Evolutionary conservation across 2,113 vertebrate genomes (phyloP), one percentile per base, ranked within the genome.

Genomic region (Lophotis ruficrista): DNA sequence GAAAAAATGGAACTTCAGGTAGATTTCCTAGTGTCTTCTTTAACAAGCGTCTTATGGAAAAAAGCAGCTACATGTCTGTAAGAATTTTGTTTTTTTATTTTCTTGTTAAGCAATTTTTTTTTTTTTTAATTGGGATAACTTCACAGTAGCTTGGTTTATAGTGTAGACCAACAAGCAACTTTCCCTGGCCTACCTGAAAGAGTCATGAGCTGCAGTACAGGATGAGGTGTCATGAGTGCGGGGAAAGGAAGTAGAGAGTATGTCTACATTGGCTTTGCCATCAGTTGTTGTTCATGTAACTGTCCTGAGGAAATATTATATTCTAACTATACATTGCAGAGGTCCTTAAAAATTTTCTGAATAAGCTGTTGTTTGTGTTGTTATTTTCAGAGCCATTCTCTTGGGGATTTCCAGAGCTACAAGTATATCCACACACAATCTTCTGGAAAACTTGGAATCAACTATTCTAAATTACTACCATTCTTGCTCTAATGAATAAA

Each of bases 241-340:
- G 19, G 43, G 12, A 86, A 77, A 70, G 27, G 11, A 62, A 54
- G 8, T 16, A 38, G 51, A 62, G 41, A 85, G 47, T 33, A 30
- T 35, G 12, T 0, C 0, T 33, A 30, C 31, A 8, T 15, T 54
- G 45, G 6, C 16, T 72, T 85, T 69, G 4, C 16, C 24, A 48
- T 31, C 58, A 48, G 33, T 9, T 86, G 45, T 66, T 78, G 23
- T 21, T 85, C 38, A 7, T 9, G 5, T 60, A 47, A 60, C 43
- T 64, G 7, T 43, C 19, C 14, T 33, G 27, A 73, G 21, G 41
- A 89, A 48, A 66, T 45, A 61, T 0, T 1, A 10, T 48, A 77
- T 69, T 91, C 24, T 65, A 83, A 50, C 15, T 38, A 23, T 12
- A 47, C 6, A 24, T 80, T 80, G 87, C 43, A 69, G 58, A 69